Base-by-base conservation (phyloP, 2,888 invertebrate species). In the Lepeophtheirus nordmannii region DNA sequence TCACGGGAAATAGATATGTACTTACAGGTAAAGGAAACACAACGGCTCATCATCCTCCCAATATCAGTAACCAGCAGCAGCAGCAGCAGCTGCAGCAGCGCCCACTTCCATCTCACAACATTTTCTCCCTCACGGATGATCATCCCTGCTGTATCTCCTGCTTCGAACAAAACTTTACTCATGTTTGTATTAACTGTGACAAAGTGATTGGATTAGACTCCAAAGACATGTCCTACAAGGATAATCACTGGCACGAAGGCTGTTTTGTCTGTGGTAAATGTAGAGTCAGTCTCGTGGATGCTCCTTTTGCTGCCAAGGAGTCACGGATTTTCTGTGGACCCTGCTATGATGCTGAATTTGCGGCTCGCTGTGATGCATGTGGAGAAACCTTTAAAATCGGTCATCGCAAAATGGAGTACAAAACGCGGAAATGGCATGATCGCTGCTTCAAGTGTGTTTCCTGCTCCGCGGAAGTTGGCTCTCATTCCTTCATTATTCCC, bases 1-100 rank as follows among this genome's bases (percentile, higher is more conserved):
- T 94, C 74, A 97, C 96, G 69, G 79, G 79, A 2, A 76, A 78
- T 69, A 74, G 78, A 59, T 81, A 81, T 73, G 80, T 81, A 68
- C 30, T 30, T 30, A 30, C 30, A 30, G 30, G 30, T 30, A 30
- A 30, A 30, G 30, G 30, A 30, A 30, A 2, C 30, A 30, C 30
- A 7, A 7, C 30, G 30, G 3, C 30, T 30, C 30, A 30, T 30
- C 30, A 30, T 30, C 7, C 30, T 30, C 7, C 30, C 30, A n/a
- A n/a, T n/a, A n/a, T n/a, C n/a, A n/a, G n/a, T n/a, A n/a, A n/a
- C n/a, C n/a, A n/a, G n/a, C n/a, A n/a, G n/a, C n/a, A n/a, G n/a
- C n/a, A n/a, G n/a, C n/a, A n/a, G n/a, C n/a, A n/a, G n/a, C n/a
- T n/a, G n/a, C n/a, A 30, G 3, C 30, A 30, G 3, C 30, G 7